Percentiles rank a stretch among this genome's conserved stretches.
These are phyloP conservation scores for Gephyroberyx darwinii DNA, from an alignment of 2,797 vertebrate genomes.

Conservation along the genomic window DNA sequence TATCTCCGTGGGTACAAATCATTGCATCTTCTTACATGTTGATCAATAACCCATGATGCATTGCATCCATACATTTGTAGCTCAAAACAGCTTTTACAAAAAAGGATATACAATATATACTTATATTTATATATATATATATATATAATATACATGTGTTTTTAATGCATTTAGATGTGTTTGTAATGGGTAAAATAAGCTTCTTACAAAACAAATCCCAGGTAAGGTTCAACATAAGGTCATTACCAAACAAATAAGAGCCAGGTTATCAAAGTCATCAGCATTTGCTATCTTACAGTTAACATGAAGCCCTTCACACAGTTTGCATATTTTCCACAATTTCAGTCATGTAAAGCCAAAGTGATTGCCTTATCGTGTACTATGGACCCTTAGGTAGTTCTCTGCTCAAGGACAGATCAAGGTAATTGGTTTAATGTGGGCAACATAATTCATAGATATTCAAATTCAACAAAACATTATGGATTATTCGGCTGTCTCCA, in stretches of 20 bases:
- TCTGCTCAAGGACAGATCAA: conserved; percentile 17
- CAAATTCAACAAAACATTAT: conserved; percentile 24
- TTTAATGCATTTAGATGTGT: conserved; percentile 81
- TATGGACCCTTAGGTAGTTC: conserved; percentile 37
- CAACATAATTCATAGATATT: conserved; percentile 16
- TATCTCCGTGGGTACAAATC: conserved; percentile 84
- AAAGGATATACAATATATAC: conserved; percentile 85
- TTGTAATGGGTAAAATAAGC: conserved; percentile 71
- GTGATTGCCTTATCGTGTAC: conserved; percentile 60
- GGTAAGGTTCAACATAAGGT: conserved; percentile 71
- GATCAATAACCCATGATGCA: conserved; percentile 85
- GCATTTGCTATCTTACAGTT: conserved; percentile 68
- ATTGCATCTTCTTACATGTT: conserved; percentile 77
- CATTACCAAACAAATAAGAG: conserved; percentile 68
- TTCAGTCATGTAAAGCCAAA: conserved; percentile 73
- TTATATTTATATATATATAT: conserved; percentile 72
- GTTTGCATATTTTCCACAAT: conserved; percentile 82
- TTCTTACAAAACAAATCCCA: conserved; percentile 63
- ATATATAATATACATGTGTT: conserved; percentile 81
- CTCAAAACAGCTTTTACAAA: conserved; percentile 87
- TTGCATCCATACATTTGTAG: conserved; percentile 87
- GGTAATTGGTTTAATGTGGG: conserved; percentile 28
- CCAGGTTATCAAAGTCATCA: conserved; percentile 71
- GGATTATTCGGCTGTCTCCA: conserved; percentile 15
- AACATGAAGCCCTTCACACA: conserved; percentile 83